Evolutionary conservation across 2,113 vertebrate genomes (phyloP).

Genomic region (western clawed frog (Xenopus tropicalis)): DNA sequence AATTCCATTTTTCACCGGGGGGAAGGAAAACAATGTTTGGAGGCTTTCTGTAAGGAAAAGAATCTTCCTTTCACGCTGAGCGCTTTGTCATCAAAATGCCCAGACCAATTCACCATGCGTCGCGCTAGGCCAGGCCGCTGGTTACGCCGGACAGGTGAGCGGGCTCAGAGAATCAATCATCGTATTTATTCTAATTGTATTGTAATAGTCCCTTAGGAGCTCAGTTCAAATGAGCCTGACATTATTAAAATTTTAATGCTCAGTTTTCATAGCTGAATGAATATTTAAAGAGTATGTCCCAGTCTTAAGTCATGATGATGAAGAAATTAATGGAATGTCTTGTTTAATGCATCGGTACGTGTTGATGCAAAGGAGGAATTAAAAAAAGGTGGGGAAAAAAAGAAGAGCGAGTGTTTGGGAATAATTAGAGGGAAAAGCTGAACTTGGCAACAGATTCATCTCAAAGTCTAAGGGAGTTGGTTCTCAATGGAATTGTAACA

Average conservation of each 20-base stretch:
- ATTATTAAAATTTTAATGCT: slow-evolving; percentile 88
- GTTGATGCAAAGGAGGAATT: slow-evolving; percentile 54
- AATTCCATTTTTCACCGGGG: no score
- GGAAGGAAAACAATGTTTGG: no score
- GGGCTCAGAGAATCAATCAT: slow-evolving; percentile 71
- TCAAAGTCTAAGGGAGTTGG: slow-evolving; percentile 24
- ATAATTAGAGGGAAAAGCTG: slow-evolving; percentile 48
- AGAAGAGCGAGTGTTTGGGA: slow-evolving; percentile 22
- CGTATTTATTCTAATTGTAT: slow-evolving; percentile 82
- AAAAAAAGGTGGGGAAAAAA: slow-evolving; percentile 25
- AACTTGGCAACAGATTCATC: slow-evolving; percentile 33
- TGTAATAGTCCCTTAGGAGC: slow-evolving; percentile 74
- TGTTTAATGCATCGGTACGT: slow-evolving; percentile 76
- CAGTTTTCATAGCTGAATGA: slow-evolving; percentile 85
- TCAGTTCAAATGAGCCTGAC: slow-evolving; percentile 82
- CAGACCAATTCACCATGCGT: no score
- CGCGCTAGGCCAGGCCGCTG: no score
- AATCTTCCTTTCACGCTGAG: no score
- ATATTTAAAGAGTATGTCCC: slow-evolving; percentile 83
- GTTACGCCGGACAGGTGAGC: slow-evolving; percentile 64
- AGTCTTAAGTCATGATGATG: slow-evolving; percentile 78
- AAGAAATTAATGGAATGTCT: slow-evolving; percentile 83
- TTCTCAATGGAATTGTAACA: slow-evolving; percentile 8
- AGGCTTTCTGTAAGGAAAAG: no score
- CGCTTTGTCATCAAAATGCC: no score